Percentiles rank a stretch among this genome's conserved stretches.
phyloP scores from a whole-genome alignment of 2,113 vertebrate genomes.

The Elanus axillaris region DNA sequence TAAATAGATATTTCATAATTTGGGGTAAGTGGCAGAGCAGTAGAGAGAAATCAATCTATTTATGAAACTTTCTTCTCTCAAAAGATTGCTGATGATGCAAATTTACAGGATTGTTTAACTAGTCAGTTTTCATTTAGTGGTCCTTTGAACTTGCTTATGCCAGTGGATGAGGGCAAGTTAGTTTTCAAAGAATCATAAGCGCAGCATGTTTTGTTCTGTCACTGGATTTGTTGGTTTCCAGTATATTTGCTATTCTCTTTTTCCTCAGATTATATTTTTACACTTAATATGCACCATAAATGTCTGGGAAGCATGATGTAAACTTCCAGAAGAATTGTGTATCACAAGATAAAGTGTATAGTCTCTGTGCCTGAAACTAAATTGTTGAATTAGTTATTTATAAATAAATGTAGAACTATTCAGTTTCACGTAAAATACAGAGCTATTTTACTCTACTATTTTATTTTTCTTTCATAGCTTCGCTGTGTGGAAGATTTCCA shows the following conservation, averaged over 20 bases:
- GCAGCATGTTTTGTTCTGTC: not conserved
- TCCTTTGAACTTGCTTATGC: not conserved
- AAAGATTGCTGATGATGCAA: not conserved
- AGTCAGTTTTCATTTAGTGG: not conserved
- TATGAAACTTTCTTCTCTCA: not conserved
- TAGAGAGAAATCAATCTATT: not conserved
- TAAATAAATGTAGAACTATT: not conserved
- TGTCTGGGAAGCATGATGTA: not conserved
- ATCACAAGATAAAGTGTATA: not conserved
- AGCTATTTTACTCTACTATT: not conserved
- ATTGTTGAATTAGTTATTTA: not conserved
- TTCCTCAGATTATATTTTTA: not conserved
- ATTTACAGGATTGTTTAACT: not conserved
- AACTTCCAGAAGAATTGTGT: not conserved
- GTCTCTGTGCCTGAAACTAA: not conserved
- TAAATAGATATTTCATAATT: not conserved
- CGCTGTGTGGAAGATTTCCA: constrained; percentile 87
- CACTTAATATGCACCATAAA: not conserved
- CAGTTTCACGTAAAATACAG: not conserved
- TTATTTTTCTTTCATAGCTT: constrained; percentile 73
- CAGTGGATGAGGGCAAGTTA: not conserved
- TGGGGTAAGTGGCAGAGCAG: not conserved
- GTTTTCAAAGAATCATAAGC: not conserved
- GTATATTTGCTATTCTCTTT: not conserved
- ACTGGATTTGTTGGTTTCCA: not conserved